These are phyloP conservation scores for Drosophila bocqueti DNA, from an alignment of 1,140 invertebrate species.

Conservation along the genomic window DNA sequence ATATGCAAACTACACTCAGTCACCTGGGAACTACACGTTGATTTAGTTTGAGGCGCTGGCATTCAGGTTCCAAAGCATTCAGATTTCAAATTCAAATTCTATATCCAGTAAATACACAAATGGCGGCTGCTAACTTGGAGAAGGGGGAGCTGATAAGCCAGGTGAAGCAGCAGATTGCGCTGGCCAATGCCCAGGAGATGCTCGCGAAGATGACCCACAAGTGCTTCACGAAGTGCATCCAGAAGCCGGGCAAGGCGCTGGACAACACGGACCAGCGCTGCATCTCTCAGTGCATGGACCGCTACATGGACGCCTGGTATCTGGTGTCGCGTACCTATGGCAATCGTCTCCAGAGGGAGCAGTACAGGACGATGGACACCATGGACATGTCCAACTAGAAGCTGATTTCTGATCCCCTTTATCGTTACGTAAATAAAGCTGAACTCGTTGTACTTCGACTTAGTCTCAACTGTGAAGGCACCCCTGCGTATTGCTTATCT, in stretches of 20 bases:
- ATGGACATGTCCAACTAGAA: constrained; percentile 30
- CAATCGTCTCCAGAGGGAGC: constrained; percentile 91
- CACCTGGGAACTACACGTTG: neutral
- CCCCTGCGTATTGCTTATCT: constrained; percentile 63
- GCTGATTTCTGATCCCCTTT: neutral
- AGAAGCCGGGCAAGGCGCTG: constrained; percentile 94
- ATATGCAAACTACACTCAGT: neutral
- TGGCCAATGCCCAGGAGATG: constrained; percentile 97
- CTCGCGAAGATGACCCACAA: constrained; percentile 98
- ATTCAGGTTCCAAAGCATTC: constrained; percentile 2
- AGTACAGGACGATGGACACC: constrained; percentile 22
- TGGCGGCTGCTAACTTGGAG: constrained; percentile 85
- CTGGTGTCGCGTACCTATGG: constrained; percentile 94
- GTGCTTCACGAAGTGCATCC: constrained; percentile 98
- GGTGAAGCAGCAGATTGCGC: constrained; percentile 97
- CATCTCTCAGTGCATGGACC: constrained; percentile 98
- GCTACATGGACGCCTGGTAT: constrained; percentile 98
- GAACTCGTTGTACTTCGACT: neutral
- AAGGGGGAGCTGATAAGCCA: constrained; percentile 97
- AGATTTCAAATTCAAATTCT: constrained; percentile 26
- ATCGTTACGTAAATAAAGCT: constrained; percentile 13
- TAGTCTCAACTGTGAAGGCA: neutral
- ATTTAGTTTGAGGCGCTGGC: neutral
- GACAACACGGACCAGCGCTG: constrained; percentile 98
- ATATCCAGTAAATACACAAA: constrained; percentile 14